Evolutionary conservation across 2,113 vertebrate genomes (phyloP), one percentile per base, ranked within the genome.

Genomic region (Neogale vison): DNA sequence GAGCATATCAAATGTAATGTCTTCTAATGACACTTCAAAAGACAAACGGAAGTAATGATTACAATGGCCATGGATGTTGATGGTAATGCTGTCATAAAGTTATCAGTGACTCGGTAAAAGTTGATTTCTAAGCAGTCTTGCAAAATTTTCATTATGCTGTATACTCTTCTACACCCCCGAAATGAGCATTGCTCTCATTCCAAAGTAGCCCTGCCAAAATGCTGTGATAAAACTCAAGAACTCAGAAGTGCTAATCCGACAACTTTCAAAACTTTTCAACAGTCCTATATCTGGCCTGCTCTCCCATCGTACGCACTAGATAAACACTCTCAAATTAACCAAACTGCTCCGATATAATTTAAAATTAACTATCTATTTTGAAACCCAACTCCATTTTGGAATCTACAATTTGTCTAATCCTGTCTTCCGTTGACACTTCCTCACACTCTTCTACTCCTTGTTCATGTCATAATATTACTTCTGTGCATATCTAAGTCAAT

Each of bases 291-390:
- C 11, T 91, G n/a, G 7, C n/a, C 69, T 88, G 15, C 34, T 80
- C 52, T 76, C 59, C 47, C 36, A 50, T 90, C 11, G 45, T 77
- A 34, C 0, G 5, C 82, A 84, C 6, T 65, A 31, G 55, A n/a
- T 92, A 83, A 88, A 57, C 15, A 61, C 57, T 92, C 59, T 89
- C 36, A 88, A 83, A 92, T 34, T 59, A 71, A 47, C 20, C 21
- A 36, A 92, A 83, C 23, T 52, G 26, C 36, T 92, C 9, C 20
- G 24, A 59, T 23, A 80, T 15, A 10, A 90, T 86, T 94, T 80
- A 93, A 91, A 95, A 57, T 89, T 77, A 95, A 10, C 26, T 80
- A 86, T 24, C 29, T n/a, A 55, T 57, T 96, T 92, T 96, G 63
- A 88, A 88, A 57, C 1, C n/a, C 3, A 55, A 14, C 11, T 39